phyloP scores from a whole-genome alignment of 2,797 vertebrate genomes.

The Spinus olivaceus region DNA sequence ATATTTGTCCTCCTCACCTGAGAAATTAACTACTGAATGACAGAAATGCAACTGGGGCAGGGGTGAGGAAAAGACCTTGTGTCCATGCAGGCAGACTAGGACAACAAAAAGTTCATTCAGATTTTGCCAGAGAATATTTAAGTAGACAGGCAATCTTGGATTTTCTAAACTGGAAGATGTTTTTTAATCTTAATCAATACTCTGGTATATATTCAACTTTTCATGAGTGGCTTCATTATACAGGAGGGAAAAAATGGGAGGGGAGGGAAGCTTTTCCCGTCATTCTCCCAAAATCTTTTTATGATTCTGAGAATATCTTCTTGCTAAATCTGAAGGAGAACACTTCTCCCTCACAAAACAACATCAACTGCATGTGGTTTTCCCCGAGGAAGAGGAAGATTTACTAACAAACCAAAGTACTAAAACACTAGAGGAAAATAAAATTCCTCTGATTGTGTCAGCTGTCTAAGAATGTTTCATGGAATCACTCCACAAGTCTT shows the following conservation, averaged over 20 bases:
- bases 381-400: background rate
- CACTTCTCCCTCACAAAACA: background rate
- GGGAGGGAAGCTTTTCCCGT: background rate
- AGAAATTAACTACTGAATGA: background rate
- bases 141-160: background rate
- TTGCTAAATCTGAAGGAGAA: background rate
- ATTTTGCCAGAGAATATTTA: background rate
- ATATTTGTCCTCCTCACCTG: background rate
- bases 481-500: background rate
- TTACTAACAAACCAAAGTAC: background rate
- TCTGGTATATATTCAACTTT: background rate
- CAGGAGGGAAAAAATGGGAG: fast-evolving
- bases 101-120: background rate
- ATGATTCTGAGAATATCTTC: background rate
- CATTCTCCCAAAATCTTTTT: background rate
- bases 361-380: background rate
- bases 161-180: background rate
- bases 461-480: background rate
- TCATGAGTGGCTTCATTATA: background rate
- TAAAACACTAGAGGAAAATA: background rate
- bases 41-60: background rate
- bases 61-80: background rate
- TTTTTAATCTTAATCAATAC: background rate
- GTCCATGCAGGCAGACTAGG: background rate
- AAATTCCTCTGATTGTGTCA: background rate